A percentile compares a stretch with the other conserved stretches of the same genome.
Conservation (phyloP, 2,797 vertebrate genomes). For the Eidolon dupreanum region DNA sequence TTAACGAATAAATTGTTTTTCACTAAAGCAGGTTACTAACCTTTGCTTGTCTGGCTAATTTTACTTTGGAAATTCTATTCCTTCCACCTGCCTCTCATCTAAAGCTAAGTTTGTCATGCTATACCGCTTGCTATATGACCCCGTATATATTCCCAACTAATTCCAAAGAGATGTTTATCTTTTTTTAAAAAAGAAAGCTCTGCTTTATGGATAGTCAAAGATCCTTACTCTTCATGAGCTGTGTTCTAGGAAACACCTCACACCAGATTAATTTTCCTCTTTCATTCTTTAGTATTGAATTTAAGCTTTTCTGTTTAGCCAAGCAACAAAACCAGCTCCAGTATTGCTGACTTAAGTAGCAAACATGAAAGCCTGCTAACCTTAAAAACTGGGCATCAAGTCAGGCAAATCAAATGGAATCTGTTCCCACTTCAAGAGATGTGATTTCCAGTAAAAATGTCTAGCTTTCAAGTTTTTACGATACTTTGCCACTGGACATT, state of each 20-base stretch:
- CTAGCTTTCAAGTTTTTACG: conserved; percentile 69
- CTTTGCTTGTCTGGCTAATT: background rate
- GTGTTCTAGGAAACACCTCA: conserved; percentile 26
- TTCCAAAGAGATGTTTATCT: background rate
- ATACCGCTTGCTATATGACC: background rate
- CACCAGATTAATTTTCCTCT: conserved; percentile 6
- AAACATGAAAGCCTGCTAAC: conserved; percentile 40
- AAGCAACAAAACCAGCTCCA: conserved; percentile 52
- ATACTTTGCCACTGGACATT: conserved; percentile 60
- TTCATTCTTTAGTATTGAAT: background rate
- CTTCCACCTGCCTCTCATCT: background rate
- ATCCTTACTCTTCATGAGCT: background rate
- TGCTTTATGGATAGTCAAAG: background rate
- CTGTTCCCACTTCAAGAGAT: conserved; percentile 78
- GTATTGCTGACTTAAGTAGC: conserved; percentile 50
- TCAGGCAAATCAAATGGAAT: conserved; percentile 75
- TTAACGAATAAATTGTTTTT: background rate
- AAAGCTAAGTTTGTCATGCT: background rate
- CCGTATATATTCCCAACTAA: background rate
- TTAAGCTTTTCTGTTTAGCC: conserved; percentile 49
- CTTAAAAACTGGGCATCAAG: conserved; percentile 66
- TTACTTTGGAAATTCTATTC: conserved; percentile 1
- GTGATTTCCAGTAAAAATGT: conserved; percentile 58
- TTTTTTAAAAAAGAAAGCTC: background rate
- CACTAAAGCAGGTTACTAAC: background rate